Evolutionary conservation across 2,888 invertebrate species (phyloP), one percentile per base, ranked within the genome.

Genomic region (Coremacera marginata): DNA sequence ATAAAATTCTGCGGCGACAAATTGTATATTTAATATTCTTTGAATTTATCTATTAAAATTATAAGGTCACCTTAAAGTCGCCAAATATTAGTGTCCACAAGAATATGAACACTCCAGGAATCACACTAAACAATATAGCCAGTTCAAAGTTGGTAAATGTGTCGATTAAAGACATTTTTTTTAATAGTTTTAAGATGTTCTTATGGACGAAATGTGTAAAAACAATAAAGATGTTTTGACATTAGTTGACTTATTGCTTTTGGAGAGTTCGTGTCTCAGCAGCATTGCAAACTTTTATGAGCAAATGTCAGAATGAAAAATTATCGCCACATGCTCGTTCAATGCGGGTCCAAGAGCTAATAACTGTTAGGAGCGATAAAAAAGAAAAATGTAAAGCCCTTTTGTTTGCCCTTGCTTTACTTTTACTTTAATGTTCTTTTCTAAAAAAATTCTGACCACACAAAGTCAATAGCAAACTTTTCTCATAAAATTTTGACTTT

Each of bases 1-100:
- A 79, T 76, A 73, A 88, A 89, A 67, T 88, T 89, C 88, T 88
- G 68, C 0, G 80, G 79, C n/a, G n/a, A n/a, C n/a, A n/a, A n/a
- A n/a, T n/a, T n/a, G 7, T 57, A 19, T 19, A 3, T 22, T 25
- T 31, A 7, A 14, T 25, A 27, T 11, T 34, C 19, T 5, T 14
- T 22, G 27, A 37, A 67, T 16, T 57, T 14, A 19, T 68, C 34
- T 27, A 34, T 49, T 31, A 5, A n/a, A 37, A 27, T 25, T 27
- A 5, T n/a, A 19, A 16, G 3, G 55, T 75, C 80, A 86, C 86
- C 81, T 83, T 86, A 22, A 88, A 81, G 76, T 88, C 88, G 25
- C 84, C 84, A 37, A 84, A 80, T 70, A 88, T 89, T 14, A 88
- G 72, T 0, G 80, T 78, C 88, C 89, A 88, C 14, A 88, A 76